phyloP scores from a whole-genome alignment of 23 tunicate genomes.

The Diplosoma virens region DNA sequence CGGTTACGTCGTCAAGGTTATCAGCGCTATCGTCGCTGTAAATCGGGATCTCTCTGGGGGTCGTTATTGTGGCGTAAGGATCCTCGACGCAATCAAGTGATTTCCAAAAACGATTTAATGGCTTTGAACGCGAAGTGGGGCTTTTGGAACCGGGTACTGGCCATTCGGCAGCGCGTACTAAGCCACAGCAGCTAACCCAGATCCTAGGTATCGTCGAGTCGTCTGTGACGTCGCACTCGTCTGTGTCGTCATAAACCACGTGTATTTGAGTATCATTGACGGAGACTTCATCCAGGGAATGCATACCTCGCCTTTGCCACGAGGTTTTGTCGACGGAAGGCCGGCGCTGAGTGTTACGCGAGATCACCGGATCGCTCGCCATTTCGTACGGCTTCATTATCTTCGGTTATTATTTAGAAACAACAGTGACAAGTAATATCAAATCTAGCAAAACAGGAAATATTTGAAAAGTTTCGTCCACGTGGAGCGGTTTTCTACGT shows the following conservation, averaged over 20 bases:
- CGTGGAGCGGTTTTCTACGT: too few species aligned
- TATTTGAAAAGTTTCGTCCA: too few species aligned
- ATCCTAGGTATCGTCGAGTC: not conserved
- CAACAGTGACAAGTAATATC: too few species aligned
- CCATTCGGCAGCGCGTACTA: slow-evolving; percentile 6
- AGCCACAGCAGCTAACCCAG: slow-evolving; percentile 14
- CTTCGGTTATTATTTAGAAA: too few species aligned
- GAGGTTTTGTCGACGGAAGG: too few species aligned
- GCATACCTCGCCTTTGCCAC: slow-evolving; percentile 34
- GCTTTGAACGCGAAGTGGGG: not conserved
- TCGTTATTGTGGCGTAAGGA: slow-evolving; percentile 13
- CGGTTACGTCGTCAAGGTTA: not conserved
- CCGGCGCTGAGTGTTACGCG: too few species aligned
- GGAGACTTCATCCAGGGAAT: slow-evolving; percentile 61
- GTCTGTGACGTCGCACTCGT: not conserved
- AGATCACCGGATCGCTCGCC: too few species aligned
- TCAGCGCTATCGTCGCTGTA: not conserved
- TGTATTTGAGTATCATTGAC: slow-evolving; percentile 4
- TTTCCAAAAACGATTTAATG: slow-evolving; percentile 3
- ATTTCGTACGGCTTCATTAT: too few species aligned
- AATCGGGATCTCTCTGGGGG: not conserved
- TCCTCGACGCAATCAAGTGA: slow-evolving; percentile 1
- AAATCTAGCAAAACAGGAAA: too few species aligned
- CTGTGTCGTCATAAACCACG: slow-evolving; percentile 33
- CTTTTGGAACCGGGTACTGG: not conserved